Evolutionary conservation across 2,888 invertebrate genomes (phyloP), one percentile per base, ranked within the genome.

Genomic region (Plagodis dolabraria): DNA sequence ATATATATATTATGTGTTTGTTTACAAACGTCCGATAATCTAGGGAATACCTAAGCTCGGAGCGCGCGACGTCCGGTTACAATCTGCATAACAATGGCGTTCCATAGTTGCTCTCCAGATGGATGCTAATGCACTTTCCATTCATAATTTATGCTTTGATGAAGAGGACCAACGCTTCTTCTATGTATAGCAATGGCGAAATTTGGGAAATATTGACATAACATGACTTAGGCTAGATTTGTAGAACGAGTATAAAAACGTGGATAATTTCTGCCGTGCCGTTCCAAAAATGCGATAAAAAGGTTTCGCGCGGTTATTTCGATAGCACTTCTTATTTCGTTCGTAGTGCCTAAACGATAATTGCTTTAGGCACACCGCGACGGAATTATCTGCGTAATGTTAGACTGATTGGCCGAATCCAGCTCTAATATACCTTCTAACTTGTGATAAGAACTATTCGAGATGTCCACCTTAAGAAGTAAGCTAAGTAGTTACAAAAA

Each of bases 1-100:
- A 10, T 34, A 10, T n/a, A 40, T 50, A 42, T 7, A 33, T 57
- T 11, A 33, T 57, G 49, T 60, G 77, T 79, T 86, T 87, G 86
- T 87, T 86, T 86, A 83, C 85, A 79, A 83, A 79, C 80, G 49
- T 49, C 35, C 77, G 76, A 76, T 81, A 81, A 82, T 82, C 76
- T 72, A 71, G 74, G 77, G 80, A 83, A 78, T 80, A 73, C 71
- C 75, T 43, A 53, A 57, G 22, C 76, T 72, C 72, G 71, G 68
- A 70, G 74, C 71, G 67, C 66, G 64, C 79, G 76, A 80, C 85
- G 88, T 90, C 92, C 91, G 90, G 88, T 74, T 62, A 80, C 83
- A 88, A 92, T 92, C 88, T 92, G 89, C 91, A 92, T 92, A 86
- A 92, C 91, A 92, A 92, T 92, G 75, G 80, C 74, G 77, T 72